Conservation (phyloP, 2,797 vertebrate species). For the Lagodon rhomboides region DNA sequence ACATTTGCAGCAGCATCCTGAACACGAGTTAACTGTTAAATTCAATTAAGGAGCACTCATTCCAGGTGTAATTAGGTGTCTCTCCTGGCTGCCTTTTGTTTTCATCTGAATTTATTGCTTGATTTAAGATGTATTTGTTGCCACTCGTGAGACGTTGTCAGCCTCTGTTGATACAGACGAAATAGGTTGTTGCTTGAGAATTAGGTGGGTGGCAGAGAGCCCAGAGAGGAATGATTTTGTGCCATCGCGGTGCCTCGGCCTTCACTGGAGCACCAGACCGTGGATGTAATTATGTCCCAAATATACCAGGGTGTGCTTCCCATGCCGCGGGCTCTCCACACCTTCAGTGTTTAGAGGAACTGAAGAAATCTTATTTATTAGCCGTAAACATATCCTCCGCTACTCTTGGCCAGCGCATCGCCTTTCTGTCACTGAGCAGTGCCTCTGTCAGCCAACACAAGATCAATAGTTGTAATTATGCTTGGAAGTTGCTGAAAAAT, state of each 20-base stretch:
- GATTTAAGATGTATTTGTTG: slow-evolving; percentile 25
- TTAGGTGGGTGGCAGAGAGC: slow-evolving; percentile 44
- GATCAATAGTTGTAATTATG: slow-evolving; percentile 8
- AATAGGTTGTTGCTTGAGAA: slow-evolving; percentile 41
- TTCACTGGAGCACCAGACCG: slow-evolving; percentile 47
- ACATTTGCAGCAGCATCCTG: neutral
- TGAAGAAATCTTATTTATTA: slow-evolving; percentile 15
- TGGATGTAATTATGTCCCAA: slow-evolving; percentile 38
- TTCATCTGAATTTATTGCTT: slow-evolving; percentile 6
- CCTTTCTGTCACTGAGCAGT: neutral
- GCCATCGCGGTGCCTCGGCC: slow-evolving; percentile 15
- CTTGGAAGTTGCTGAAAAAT: slow-evolving; percentile 7
- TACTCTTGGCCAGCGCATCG: neutral
- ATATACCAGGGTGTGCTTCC: slow-evolving; percentile 14
- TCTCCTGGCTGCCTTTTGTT: neutral
- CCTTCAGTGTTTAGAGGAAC: neutral
- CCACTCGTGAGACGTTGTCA: slow-evolving; percentile 5
- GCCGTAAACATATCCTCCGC: slow-evolving; percentile 11
- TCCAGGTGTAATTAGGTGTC: neutral
- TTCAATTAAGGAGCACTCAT: neutral
- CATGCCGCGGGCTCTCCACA: neutral
- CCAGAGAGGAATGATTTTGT: slow-evolving; percentile 43
- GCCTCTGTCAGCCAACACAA: neutral
- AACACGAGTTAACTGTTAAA: neutral
- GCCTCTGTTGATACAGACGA: slow-evolving; percentile 34